Percentiles rank a stretch among this genome's conserved stretches.
These are phyloP conservation scores for Apodemia duryi DNA, from an alignment of 2,888 invertebrate species.

Conservation along the genomic window DNA sequence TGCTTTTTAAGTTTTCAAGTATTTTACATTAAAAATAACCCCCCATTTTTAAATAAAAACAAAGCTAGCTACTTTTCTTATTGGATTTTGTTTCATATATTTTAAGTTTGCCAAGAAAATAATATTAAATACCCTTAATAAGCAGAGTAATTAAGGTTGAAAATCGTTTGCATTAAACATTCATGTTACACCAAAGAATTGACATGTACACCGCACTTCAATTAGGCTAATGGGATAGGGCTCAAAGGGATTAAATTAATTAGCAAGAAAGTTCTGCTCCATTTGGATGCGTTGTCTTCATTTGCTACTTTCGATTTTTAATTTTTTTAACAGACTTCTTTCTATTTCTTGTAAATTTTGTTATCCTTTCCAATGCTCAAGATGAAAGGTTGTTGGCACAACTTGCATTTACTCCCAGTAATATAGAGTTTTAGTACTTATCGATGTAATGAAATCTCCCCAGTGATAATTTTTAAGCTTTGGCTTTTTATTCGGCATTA, in stretches of 20 bases:
- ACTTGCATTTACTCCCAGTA: no score
- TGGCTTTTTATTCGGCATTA: no score
- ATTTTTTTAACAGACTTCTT: not conserved
- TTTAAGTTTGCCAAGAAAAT: not conserved
- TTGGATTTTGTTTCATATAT: not conserved
- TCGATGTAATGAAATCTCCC: no score
- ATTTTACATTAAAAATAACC: no score
- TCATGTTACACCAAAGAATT: slow-evolving; percentile 58
- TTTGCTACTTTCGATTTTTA: slow-evolving; percentile 52
- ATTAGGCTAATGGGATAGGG: slow-evolving; percentile 76
- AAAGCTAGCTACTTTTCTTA: no score
- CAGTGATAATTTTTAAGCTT: no score
- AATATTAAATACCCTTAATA: not conserved
- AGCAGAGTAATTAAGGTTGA: slow-evolving; percentile 3
- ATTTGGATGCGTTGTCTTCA: slow-evolving; percentile 66
- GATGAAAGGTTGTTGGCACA: no score
- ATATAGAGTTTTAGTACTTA: no score
- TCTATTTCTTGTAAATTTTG: no score
- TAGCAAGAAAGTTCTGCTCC: slow-evolving; percentile 75
- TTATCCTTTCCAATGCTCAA: no score
- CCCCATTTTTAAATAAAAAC: no score
- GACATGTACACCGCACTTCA: slow-evolving; percentile 78
- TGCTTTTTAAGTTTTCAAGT: no score
- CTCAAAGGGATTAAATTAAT: slow-evolving; percentile 78
- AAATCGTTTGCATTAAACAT: slow-evolving; percentile 9